phyloP scores from a whole-genome alignment of 2,888 invertebrate genomes.

The Hydropsyche betteni region DNA sequence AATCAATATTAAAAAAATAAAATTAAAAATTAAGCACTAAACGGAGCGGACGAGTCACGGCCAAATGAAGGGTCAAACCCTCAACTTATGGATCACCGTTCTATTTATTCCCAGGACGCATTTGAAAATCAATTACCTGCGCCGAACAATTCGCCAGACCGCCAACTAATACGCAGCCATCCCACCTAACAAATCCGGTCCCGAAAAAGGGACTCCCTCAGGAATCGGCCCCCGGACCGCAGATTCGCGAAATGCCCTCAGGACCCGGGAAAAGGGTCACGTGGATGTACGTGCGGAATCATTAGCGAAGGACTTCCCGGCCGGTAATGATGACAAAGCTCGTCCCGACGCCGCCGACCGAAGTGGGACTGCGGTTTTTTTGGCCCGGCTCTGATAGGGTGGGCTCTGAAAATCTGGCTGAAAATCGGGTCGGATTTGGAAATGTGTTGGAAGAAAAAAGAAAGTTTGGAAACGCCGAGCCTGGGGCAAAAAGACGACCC shows the following conservation, averaged over 20 bases:
- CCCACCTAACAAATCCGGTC: not conserved
- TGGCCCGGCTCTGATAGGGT: not conserved
- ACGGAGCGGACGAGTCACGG: no score
- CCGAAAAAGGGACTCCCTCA: not conserved
- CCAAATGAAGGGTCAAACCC: no score
- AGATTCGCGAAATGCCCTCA: not conserved
- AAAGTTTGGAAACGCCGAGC: not conserved
- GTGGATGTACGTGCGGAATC: conserved; percentile 15
- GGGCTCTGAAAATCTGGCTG: not conserved
- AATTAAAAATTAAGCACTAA: no score
- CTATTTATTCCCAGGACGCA: conserved; percentile 9
- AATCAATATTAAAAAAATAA: no score
- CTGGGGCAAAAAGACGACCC: not conserved
- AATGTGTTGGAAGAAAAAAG: not conserved
- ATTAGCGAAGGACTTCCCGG: conserved; percentile 20
- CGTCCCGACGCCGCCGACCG: not conserved
- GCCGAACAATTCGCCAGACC: not conserved
- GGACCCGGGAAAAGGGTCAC: conserved; percentile 15
- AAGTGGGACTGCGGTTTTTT: not conserved
- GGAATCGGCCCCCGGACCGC: not conserved
- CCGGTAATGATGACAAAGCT: conserved; percentile 30
- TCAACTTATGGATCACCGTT: no score
- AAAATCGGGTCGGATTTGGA: no score
- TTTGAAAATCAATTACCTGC: conserved; percentile 24
- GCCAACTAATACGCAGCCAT: not conserved